These are phyloP conservation scores for Drosophila kambysellisi DNA, from an alignment of 2,888 invertebrate genomes.

Conservation along the genomic window DNA sequence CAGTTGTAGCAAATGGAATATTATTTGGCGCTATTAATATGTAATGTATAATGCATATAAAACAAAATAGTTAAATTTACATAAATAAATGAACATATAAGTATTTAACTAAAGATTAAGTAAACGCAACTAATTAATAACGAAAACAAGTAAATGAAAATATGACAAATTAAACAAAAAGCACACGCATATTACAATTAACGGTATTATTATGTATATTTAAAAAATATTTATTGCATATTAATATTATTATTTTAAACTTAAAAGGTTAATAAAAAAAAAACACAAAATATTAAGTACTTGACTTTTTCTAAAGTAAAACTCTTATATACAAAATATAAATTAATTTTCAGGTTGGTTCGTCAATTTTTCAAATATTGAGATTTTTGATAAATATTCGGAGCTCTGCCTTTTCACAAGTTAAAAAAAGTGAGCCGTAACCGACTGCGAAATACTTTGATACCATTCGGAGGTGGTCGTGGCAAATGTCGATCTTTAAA, in stretches of 20 bases:
- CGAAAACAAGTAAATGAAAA: slow-evolving; percentile 35
- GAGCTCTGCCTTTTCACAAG: too few relatives aligned
- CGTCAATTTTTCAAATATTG: background rate
- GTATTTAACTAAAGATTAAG: slow-evolving; percentile 52
- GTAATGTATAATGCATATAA: slow-evolving; percentile 73
- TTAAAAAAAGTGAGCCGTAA: too few relatives aligned
- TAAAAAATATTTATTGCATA: slow-evolving; percentile 80
- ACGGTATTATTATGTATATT: slow-evolving; percentile 79
- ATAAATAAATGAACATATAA: slow-evolving; percentile 57
- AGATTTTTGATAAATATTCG: background rate
- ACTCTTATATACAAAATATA: background rate
- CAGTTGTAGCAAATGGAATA: slow-evolving; percentile 75
- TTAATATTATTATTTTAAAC: slow-evolving; percentile 77
- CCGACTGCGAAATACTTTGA: too few relatives aligned
- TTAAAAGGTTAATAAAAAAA: slow-evolving; percentile 81
- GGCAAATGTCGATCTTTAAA: too few relatives aligned
- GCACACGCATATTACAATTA: slow-evolving; percentile 78
- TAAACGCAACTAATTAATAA: slow-evolving; percentile 53
- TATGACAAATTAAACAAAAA: slow-evolving; percentile 52
- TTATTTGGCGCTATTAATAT: slow-evolving; percentile 76
- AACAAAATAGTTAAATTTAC: slow-evolving; percentile 80
- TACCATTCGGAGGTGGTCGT: background rate
- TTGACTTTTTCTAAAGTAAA: background rate
- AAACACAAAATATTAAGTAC: slow-evolving; percentile 22
- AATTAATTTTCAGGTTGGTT: background rate